Base-by-base conservation (phyloP, 2,113 vertebrate species). In the Periophthalmus modestus region DNA sequence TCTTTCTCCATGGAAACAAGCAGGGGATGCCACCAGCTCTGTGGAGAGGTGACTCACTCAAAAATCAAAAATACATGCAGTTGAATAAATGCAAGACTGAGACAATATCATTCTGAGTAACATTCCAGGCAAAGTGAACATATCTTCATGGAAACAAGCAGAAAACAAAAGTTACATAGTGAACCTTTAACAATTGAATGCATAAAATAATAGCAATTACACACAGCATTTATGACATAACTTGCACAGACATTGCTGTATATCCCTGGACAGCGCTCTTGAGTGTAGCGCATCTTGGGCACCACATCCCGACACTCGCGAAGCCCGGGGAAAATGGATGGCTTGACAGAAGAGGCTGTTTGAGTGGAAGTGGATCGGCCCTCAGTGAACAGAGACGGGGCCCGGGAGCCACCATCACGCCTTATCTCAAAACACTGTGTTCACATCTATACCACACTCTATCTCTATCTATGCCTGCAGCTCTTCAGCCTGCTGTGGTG, bases 351-450 rank as follows among this genome's bases (percentile, higher is more conserved):
- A 39, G 34, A n/a, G 34, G 62, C 62, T 65, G 34, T 65, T 65
- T 65, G 10, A 39, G 62, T 65, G 62, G 34, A 65, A 65, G 62
- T 65, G 62, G 62, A 39, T 19, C 16, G 36, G 62, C 33, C 62
- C 34, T 65, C 62, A 9, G 33, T 39, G 62, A 39, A 65, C 62
- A 65, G 34, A 65, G 62, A 36, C 28, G 61, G 33, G 62, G 18
- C 62, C 34, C 19, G 18, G 39, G 34, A 65, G 62, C 16, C 62
- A 65, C 19, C 34, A n/a, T 65, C 62, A 43, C 34, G 18, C 62
- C 62, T 65, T 39, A 39, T 65, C 62, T 65, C 34, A n/a, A 65
- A 43, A 43, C 62, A 65, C 62, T 65, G 36, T 65, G 34, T 43
- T 65, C 34, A 39, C 34, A 39, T 65, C 34, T 39, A 65, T 39